Percentiles rank a stretch among this genome's conserved stretches.
Conservation (phyloP, 2,888 invertebrate genomes). For the Morpho achilles region DNA sequence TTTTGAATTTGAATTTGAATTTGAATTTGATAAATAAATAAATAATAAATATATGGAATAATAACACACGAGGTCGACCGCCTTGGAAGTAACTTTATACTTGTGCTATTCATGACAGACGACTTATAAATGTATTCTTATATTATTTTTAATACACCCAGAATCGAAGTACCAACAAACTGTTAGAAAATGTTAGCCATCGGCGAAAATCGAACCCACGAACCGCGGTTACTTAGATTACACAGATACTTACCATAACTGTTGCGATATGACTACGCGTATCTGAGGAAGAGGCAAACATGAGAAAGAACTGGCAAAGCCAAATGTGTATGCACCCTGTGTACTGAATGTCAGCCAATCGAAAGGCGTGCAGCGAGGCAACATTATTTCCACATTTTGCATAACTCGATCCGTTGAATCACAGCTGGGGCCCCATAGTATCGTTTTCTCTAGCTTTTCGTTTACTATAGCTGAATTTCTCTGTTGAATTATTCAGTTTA, state of each 20-base stretch:
- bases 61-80: too few species aligned
- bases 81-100: too few species aligned
- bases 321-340: slow-evolving; percentile 39
- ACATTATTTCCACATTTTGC: slow-evolving; percentile 27
- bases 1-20: too few species aligned
- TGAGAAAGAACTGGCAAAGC: slow-evolving; percentile 36
- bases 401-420: slow-evolving; percentile 40
- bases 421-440: slow-evolving; percentile 43
- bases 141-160: too few species aligned
- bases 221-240: not conserved
- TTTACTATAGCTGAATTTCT: slow-evolving; percentile 17
- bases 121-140: too few species aligned
- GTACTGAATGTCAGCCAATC: slow-evolving; percentile 40
- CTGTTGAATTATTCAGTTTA: slow-evolving; percentile 18
- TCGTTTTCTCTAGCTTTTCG: slow-evolving; percentile 30
- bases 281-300: slow-evolving; percentile 34
- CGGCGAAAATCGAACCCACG: too few species aligned
- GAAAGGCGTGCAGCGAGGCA: slow-evolving; percentile 33
- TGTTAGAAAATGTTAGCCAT: too few species aligned
- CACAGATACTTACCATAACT: slow-evolving; percentile 36
- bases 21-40: too few species aligned
- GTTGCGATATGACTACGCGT: slow-evolving; percentile 35
- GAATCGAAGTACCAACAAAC: too few species aligned
- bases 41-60: too few species aligned
- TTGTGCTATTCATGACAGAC: too few species aligned